Evolutionary conservation across 2,113 vertebrate species (phyloP).

Genomic region (Daphoenositta chrysoptera): DNA sequence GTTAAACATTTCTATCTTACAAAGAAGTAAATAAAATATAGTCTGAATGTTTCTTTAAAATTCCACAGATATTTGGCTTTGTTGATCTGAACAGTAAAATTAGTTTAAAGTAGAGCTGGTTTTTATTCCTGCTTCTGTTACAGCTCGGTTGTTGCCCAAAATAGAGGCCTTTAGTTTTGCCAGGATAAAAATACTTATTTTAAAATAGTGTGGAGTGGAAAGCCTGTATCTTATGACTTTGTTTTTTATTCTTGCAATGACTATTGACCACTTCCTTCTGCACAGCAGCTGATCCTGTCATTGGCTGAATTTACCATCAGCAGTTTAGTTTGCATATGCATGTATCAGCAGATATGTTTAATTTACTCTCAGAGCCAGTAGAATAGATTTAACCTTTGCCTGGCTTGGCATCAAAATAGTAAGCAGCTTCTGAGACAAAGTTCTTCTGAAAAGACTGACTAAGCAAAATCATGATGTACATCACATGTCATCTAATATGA

Average conservation of each 20-base stretch:
- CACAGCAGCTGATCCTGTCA: not conserved
- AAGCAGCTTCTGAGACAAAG: not conserved
- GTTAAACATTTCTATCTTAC: not conserved
- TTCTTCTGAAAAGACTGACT: not conserved
- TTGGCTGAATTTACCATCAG: not conserved
- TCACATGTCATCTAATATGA: not conserved
- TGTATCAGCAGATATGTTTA: not conserved
- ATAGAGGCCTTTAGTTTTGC: not conserved
- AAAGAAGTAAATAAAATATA: not conserved
- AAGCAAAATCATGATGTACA: not conserved
- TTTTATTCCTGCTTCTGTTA: not conserved
- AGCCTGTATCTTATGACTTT: not conserved
- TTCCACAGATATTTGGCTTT: not conserved
- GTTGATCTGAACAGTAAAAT: not conserved
- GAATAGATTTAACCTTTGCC: not conserved
- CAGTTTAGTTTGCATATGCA: not conserved
- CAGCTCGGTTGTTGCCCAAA: not conserved
- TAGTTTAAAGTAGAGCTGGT: not conserved
- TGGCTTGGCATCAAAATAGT: not conserved
- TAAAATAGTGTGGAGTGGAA: not conserved
- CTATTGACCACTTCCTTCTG: not conserved
- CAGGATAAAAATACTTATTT: not conserved
- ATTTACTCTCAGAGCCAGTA: not conserved
- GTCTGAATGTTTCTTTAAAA: not conserved
- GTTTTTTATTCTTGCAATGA: not conserved